Conservation (phyloP, 2,797 vertebrate species). For the Botia kubotai region DNA sequence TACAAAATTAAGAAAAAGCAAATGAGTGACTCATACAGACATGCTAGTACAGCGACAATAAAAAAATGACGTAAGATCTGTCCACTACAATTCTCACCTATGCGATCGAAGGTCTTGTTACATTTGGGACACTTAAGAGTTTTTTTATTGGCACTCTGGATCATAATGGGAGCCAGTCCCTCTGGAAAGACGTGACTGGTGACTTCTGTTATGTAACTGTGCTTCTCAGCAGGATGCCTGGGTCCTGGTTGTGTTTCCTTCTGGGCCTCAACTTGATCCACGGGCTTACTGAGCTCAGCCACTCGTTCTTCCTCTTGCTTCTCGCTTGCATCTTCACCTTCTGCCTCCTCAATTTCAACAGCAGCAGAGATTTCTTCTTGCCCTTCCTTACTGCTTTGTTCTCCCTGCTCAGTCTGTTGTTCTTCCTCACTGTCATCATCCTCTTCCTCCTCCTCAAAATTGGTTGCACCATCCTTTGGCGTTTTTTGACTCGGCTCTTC, state of each 20-base stretch:
- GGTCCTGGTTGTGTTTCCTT: conserved; percentile 71
- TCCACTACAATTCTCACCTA: conserved; percentile 81
- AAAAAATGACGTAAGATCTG: neutral
- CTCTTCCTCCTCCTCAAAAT: conserved; percentile 69
- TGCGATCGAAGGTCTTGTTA: conserved; percentile 94
- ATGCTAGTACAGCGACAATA: neutral
- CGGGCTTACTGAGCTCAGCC: conserved; percentile 60
- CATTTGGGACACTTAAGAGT: conserved; percentile 93
- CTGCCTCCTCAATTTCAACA: conserved; percentile 71
- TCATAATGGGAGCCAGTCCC: conserved; percentile 86
- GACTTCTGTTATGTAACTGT: conserved; percentile 61
- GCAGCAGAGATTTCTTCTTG: conserved; percentile 62
- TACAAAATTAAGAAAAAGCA: conserved; percentile 59
- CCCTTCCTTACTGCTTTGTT: conserved; percentile 9
- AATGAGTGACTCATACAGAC: neutral
- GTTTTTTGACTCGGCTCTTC: conserved; percentile 62
- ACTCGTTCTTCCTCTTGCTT: conserved; percentile 71
- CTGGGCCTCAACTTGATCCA: conserved; percentile 63
- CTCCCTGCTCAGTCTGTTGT: conserved; percentile 58
- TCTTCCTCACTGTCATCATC: conserved; percentile 74
- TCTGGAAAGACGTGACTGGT: conserved; percentile 79
- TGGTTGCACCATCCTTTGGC: conserved; percentile 45
- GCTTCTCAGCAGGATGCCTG: conserved; percentile 71
- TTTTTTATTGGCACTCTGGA: conserved; percentile 88
- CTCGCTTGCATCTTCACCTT: conserved; percentile 67